Evolutionary conservation across 2,888 invertebrate species (phyloP).

Genomic region (Drosophila birchii): DNA sequence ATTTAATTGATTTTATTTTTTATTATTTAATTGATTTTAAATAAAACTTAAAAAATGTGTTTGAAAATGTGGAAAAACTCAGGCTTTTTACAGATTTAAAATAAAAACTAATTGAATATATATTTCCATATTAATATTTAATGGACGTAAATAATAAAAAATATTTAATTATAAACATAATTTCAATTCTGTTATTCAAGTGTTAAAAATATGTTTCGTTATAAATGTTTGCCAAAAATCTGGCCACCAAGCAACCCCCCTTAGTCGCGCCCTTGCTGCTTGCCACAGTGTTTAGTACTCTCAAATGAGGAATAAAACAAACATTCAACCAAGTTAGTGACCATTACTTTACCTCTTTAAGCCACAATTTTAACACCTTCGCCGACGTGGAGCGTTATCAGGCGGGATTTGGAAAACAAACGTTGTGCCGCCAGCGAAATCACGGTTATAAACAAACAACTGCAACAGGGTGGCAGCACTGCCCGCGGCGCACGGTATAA

Average conservation of each 20-base stretch:
- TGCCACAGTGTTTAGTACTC: background rate
- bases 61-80: background rate
- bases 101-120: background rate
- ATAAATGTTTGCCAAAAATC: conserved; percentile 1
- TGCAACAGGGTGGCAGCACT: conserved; percentile 28
- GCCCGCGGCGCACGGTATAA: conserved; percentile 20
- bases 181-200: background rate
- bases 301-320: background rate
- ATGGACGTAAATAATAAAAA: background rate
- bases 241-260: background rate
- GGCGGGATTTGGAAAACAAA: conserved; percentile 3
- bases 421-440: conserved; percentile 1
- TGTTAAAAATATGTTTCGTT: background rate
- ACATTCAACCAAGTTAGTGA: conserved; percentile 3
- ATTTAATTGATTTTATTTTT: too few relatives aligned
- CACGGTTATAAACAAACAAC: conserved; percentile 13
- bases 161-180: background rate
- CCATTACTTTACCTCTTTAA: background rate
- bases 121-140: background rate
- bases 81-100: background rate
- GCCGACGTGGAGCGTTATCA: background rate
- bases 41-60: too few relatives aligned
- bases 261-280: conserved; percentile 14
- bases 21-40: too few relatives aligned
- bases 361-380: background rate